Evolutionary conservation across 2,888 invertebrate genomes (phyloP).

Genomic region (Entomobrya multifasciata): DNA sequence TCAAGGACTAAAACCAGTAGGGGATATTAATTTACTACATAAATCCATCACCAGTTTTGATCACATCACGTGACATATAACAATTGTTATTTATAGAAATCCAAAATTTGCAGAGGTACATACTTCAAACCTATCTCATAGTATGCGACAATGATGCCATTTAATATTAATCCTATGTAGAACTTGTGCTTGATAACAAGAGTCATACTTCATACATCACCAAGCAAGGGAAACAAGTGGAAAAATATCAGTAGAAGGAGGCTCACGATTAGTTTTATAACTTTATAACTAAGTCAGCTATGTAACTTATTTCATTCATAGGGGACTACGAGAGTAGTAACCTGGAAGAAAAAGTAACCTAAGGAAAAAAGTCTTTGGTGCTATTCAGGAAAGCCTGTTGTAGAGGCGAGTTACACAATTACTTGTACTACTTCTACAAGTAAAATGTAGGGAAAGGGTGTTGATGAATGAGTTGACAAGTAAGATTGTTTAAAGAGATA

Average conservation of each 20-base stretch:
- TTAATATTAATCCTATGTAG: no score
- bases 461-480: conserved; percentile 71
- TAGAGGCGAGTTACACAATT: not conserved
- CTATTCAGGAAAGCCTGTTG: conserved; percentile 18
- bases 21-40: conserved; percentile 29
- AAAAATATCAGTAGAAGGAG: not conserved
- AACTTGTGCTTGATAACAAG: no score
- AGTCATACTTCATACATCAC: conserved; percentile 68
- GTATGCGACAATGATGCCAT: no score
- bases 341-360: no score
- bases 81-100: no score
- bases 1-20: not conserved
- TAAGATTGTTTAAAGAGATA: conserved; percentile 69
- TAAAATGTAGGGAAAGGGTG: conserved; percentile 64
- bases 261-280: no score
- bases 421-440: not conserved
- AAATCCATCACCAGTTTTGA: conserved; percentile 53
- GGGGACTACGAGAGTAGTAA: conserved; percentile 5
- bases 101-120: no score
- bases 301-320: conserved; percentile 21
- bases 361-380: conserved; percentile 32
- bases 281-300: conserved; percentile 33
- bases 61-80: no score
- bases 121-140: no score
- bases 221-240: not conserved